Evolutionary conservation across 2,113 vertebrate genomes (phyloP), one percentile per base, ranked within the genome.

Genomic region (Lamprotornis superbus): DNA sequence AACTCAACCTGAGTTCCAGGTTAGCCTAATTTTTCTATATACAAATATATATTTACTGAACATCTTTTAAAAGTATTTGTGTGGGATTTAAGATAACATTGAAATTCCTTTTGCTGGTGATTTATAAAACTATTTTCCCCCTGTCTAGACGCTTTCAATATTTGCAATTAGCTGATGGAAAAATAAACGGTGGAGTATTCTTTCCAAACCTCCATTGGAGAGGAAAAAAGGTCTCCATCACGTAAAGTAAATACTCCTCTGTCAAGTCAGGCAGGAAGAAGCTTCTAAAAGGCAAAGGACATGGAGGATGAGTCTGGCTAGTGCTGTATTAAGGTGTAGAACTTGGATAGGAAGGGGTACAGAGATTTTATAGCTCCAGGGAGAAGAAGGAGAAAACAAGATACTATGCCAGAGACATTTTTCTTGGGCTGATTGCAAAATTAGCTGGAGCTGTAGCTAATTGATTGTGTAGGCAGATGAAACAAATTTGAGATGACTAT

Each of bases 381-480:
- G 89, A 83, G 22, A 95, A 94, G 60, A 79, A 74, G 42, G 31
- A 64, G 87, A 92, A 92, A 95, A 89, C 83, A 89, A 91, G 84
- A 67, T 63, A 71, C 84, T 93, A 84, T 60, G 91, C 92, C 86
- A 96, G 90, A 96, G 83, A 95, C 39, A 14, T 96, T 95, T 95
- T 94, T 97, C 92, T 94, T 94, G 73, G 80, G 61, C 60, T 90
- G 90, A 95, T 96, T 93, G 88, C 90, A 95, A 96, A 97, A 97
- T 96, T 96, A 97, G 90, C 83, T 94, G 86, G 94, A 96, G 93
- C 88, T 96, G 85, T 96, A 94, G 88, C 84, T 97, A 97, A 94
- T 92, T 96, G 95, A 96, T 96, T 95, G 90, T 96, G 95, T 96
- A 96, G 93, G 93, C 90, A 96, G 96, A 96, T 96, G 94, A 97